These are phyloP conservation scores for Pocota personata DNA, from an alignment of 2,888 invertebrate genomes.

Conservation along the genomic window DNA sequence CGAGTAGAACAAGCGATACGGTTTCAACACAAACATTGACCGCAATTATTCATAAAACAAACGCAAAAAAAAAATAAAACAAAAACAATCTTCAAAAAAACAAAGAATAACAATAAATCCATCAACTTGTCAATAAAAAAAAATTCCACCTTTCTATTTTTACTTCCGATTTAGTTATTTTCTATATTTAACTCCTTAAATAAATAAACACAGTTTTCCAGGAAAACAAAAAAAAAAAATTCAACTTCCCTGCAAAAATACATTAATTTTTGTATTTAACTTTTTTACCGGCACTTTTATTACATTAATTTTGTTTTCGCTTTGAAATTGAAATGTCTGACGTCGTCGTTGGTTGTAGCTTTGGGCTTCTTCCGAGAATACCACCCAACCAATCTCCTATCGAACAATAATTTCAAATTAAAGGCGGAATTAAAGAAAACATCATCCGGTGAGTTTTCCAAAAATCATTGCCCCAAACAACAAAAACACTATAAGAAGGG, in stretches of 20 bases:
- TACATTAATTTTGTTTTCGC: background rate
- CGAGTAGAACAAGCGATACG: slow-evolving; percentile 8
- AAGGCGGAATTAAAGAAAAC: slow-evolving; percentile 35
- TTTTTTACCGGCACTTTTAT: slow-evolving; percentile 53
- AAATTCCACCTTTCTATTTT: slow-evolving; percentile 27
- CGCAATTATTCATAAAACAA: slow-evolving; percentile 46
- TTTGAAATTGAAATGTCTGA: slow-evolving; percentile 42
- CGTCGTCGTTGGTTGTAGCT: slow-evolving; percentile 16
- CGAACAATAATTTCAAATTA: slow-evolving; percentile 25
- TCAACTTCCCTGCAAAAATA: background rate
- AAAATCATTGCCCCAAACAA: slow-evolving; percentile 36
- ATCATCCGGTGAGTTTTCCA: slow-evolving; percentile 25
- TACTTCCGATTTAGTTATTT: background rate
- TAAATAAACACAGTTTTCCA: slow-evolving; percentile 9
- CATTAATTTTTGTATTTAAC: background rate
- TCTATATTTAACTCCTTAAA: slow-evolving; percentile 12
- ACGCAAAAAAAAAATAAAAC: background rate
- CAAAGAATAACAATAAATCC: slow-evolving; percentile 34
- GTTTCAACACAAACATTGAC: slow-evolving; percentile 57
- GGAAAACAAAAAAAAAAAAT: background rate
- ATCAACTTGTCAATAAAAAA: slow-evolving; percentile 38
- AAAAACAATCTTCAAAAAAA: background rate
- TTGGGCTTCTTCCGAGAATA: slow-evolving; percentile 23
- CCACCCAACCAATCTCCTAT: background rate
- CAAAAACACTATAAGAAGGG: slow-evolving; percentile 34